Percentiles rank a stretch among this genome's conserved stretches.
phyloP scores from a whole-genome alignment of 2,113 vertebrate species.

The Grallaria varia region DNA sequence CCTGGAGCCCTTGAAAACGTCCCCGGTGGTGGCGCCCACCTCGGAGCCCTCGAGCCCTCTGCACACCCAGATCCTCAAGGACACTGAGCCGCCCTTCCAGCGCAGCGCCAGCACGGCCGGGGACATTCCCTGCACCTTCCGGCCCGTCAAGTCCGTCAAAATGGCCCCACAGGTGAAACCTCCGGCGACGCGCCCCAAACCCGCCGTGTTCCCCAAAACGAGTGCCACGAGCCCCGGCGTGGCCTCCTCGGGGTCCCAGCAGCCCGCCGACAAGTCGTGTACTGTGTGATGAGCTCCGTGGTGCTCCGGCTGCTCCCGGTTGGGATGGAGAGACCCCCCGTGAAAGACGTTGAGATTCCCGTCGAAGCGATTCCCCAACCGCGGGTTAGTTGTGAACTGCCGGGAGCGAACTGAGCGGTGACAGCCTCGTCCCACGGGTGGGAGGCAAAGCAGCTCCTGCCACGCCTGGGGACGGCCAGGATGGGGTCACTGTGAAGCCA shows the following conservation, averaged over 20 bases:
- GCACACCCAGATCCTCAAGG: constrained; percentile 89
- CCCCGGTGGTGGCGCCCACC: constrained; percentile 77
- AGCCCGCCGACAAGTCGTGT: constrained; percentile 92
- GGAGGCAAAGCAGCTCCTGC: neutral
- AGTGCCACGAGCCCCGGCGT: constrained; percentile 79
- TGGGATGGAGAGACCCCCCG: constrained; percentile 5
- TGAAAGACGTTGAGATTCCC: constrained; percentile 18
- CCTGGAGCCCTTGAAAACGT: constrained; percentile 91
- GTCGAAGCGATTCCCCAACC: constrained; percentile 37
- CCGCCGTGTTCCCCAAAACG: constrained; percentile 89
- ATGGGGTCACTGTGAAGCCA: constrained; percentile 61
- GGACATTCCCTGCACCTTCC: constrained; percentile 91
- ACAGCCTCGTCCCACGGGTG: neutral
- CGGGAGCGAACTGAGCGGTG: constrained; percentile 15
- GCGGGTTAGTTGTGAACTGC: constrained; percentile 56
- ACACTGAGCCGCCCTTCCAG: constrained; percentile 85
- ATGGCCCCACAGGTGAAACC: constrained; percentile 81
- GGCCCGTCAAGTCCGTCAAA: constrained; percentile 82
- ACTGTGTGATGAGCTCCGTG: constrained; percentile 77
- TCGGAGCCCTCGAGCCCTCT: constrained; percentile 97
- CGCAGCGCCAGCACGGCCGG: constrained; percentile 93
- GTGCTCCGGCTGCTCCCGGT: constrained; percentile 22
- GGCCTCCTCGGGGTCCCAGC: constrained; percentile 84
- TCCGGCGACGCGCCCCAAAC: constrained; percentile 92
- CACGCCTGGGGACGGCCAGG: neutral